Percentiles rank a stretch among this genome's conserved stretches.
Conservation (phyloP, 2,888 invertebrate genomes). For the Peribatodes rhomboidaria region DNA sequence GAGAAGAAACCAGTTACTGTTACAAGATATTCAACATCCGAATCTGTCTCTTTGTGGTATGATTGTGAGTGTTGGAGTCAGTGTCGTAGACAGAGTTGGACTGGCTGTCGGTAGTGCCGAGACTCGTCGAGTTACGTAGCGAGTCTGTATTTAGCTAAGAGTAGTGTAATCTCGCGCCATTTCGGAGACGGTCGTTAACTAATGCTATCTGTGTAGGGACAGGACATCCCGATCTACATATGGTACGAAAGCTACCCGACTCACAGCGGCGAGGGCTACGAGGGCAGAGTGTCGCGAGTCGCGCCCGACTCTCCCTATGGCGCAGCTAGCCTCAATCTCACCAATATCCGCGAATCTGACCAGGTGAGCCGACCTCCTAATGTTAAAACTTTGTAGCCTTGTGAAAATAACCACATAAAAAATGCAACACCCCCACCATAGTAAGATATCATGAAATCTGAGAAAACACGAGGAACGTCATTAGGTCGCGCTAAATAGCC, state of each 20-base stretch:
- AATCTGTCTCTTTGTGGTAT: constrained; percentile 48
- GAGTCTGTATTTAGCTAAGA: constrained; percentile 56
- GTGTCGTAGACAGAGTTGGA: constrained; percentile 65
- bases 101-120: constrained; percentile 55
- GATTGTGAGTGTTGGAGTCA: constrained; percentile 49
- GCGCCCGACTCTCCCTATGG: constrained; percentile 95
- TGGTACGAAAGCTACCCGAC: constrained; percentile 99
- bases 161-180: constrained; percentile 61
- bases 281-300: constrained; percentile 96
- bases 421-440: constrained; percentile 3
- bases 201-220: constrained; percentile 89
- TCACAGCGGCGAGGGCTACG: constrained; percentile 97
- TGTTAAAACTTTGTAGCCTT: neutral
- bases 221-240: constrained; percentile 98
- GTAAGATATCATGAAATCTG: constrained; percentile 27
- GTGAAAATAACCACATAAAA: constrained; percentile 2
- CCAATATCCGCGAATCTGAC: constrained; percentile 96
- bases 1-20: constrained; percentile 39
- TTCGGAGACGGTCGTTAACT: constrained; percentile 51
- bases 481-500: constrained; percentile 27
- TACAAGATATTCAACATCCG: constrained; percentile 49
- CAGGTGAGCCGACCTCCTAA: constrained; percentile 74
- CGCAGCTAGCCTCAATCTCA: constrained; percentile 97
- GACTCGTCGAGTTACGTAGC: constrained; percentile 48
- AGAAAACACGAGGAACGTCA: constrained; percentile 28